Evolutionary conservation across 2,113 vertebrate species (phyloP).

Genomic region (Solea solea): DNA sequence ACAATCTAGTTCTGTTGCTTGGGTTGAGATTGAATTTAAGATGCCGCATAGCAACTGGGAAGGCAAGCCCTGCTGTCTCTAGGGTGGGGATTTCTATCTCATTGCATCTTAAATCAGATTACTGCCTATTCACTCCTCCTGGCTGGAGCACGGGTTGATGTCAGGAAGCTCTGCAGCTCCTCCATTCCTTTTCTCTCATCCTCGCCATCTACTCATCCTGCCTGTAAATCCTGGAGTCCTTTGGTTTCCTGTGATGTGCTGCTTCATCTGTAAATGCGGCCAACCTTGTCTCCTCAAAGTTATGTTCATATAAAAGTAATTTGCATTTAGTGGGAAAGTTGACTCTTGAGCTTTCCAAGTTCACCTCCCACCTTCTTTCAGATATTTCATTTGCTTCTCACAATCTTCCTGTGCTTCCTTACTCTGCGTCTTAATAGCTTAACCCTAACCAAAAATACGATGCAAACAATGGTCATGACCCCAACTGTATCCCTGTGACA

Average conservation of each 20-base stretch:
- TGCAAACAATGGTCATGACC: too few relatives aligned
- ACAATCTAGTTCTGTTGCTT: constrained; percentile 26
- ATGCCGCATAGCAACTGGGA: constrained; percentile 52
- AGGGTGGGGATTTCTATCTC: constrained; percentile 32
- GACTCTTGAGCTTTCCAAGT: neutral
- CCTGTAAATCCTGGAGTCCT: constrained; percentile 6
- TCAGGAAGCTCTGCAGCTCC: constrained; percentile 41
- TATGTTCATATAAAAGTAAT: neutral
- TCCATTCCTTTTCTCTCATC: constrained; percentile 1
- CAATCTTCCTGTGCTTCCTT: too few relatives aligned
- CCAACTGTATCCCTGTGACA: too few relatives aligned
- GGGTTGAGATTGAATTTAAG: constrained; percentile 48
- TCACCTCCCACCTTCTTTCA: too few relatives aligned
- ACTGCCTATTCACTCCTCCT: constrained; percentile 41
- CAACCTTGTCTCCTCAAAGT: neutral
- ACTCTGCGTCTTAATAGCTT: too few relatives aligned
- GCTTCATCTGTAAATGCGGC: neutral
- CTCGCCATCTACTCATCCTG: neutral
- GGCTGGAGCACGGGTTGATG: constrained; percentile 25
- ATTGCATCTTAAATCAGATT: constrained; percentile 62
- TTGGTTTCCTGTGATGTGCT: neutral
- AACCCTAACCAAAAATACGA: too few relatives aligned
- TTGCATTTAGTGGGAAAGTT: neutral
- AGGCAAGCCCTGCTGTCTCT: constrained; percentile 37
- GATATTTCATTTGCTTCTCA: too few relatives aligned